A percentile compares a stretch with the other conserved stretches of the same genome.
Conservation (phyloP, 2,113 vertebrate genomes). For the Abramis brama region DNA sequence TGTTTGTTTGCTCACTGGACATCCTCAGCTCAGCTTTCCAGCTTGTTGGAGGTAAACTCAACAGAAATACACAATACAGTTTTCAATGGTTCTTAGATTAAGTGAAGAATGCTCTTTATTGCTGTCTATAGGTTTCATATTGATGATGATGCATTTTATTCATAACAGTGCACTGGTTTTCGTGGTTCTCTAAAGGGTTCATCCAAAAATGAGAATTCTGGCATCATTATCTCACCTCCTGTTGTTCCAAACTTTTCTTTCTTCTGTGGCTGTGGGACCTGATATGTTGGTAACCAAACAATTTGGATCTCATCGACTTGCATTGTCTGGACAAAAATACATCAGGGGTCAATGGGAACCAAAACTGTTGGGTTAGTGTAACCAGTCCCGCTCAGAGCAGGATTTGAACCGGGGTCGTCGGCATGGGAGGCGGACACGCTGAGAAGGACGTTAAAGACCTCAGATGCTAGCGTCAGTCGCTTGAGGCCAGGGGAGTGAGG, state of each 20-base stretch:
- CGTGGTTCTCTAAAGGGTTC: background rate
- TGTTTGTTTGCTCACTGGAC: slow-evolving; percentile 93
- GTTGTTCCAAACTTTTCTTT: background rate
- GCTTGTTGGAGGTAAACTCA: slow-evolving; percentile 87
- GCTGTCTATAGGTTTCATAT: background rate
- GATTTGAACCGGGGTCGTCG: too few relatives aligned
- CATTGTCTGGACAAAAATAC: background rate
- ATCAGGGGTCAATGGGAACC: background rate
- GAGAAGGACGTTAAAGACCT: too few relatives aligned
- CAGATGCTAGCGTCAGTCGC: too few relatives aligned
- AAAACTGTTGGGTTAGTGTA: background rate
- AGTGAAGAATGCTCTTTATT: background rate
- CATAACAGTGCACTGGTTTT: background rate
- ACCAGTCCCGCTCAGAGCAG: too few relatives aligned
- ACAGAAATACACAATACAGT: slow-evolving; percentile 28
- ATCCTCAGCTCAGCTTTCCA: slow-evolving; percentile 95
- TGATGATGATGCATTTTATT: background rate
- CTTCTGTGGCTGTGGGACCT: background rate
- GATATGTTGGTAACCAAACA: background rate
- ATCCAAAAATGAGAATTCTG: background rate
- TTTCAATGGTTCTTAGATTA: background rate
- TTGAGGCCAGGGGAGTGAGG: too few relatives aligned
- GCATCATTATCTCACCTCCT: background rate
- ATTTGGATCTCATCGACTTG: background rate
- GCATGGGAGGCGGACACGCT: too few relatives aligned